Conservation (phyloP, 2,797 vertebrate species). For the Sebastes cheni region DNA sequence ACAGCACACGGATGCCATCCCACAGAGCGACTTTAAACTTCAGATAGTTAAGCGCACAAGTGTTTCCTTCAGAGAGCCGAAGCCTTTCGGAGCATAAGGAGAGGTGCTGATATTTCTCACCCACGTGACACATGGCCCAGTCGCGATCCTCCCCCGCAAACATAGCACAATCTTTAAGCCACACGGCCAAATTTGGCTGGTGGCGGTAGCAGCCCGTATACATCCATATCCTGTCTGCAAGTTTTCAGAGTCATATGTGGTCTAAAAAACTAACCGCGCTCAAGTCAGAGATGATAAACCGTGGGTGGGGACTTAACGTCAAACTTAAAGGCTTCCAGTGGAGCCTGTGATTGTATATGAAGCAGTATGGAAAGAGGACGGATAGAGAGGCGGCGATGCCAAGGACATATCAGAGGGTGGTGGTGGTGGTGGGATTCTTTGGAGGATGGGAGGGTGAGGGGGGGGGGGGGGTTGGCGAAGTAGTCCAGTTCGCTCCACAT, state of each 20-base stretch:
- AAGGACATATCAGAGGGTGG: slow-evolving; percentile 57
- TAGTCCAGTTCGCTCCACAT: slow-evolving; percentile 79
- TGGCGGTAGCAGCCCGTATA: slow-evolving; percentile 39
- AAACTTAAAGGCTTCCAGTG: slow-evolving; percentile 1
- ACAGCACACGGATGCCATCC: slow-evolving; percentile 20
- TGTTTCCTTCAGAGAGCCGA: slow-evolving; percentile 64
- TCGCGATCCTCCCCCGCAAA: slow-evolving; percentile 71
- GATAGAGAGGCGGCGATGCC: slow-evolving; percentile 39
- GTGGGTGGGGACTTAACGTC: slow-evolving; percentile 35
- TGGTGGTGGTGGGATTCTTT: slow-evolving; percentile 28
- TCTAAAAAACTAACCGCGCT: slow-evolving; percentile 20
- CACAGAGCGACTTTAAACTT: slow-evolving; percentile 42
- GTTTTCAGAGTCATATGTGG: slow-evolving; percentile 43
- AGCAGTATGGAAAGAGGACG: background rate
- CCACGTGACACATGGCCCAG: slow-evolving; percentile 75
- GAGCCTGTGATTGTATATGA: background rate
- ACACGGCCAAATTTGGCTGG: slow-evolving; percentile 63
- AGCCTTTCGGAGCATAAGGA: slow-evolving; percentile 79
- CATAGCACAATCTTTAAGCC: slow-evolving; percentile 63
- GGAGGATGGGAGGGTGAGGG: background rate
- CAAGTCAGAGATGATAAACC: background rate
- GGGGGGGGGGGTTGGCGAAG: slow-evolving; percentile 16
- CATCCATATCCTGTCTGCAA: slow-evolving; percentile 60
- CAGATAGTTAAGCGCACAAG: slow-evolving; percentile 34
- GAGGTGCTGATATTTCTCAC: slow-evolving; percentile 77